Evolutionary conservation across 2,888 invertebrate genomes (phyloP), one percentile per base, ranked within the genome.

Genomic region (Atrina japonica): DNA sequence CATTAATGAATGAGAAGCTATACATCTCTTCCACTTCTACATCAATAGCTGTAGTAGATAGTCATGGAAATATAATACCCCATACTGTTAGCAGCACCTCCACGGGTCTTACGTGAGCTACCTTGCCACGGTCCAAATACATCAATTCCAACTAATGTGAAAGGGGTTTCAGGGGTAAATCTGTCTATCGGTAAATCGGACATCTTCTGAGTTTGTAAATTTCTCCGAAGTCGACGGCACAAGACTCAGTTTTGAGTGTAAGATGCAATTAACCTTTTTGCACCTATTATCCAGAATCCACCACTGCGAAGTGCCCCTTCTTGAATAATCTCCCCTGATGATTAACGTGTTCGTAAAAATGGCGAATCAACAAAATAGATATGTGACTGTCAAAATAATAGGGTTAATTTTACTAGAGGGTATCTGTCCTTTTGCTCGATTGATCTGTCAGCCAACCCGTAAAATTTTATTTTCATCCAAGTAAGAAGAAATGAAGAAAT

Each of bases 1-100:
- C 69, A 45, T 78, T 80, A 7, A 76, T 78, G 58, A 78, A 78
- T 0, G 75, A 66, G 2, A 68, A 76, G 16, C 73, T 65, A 29
- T 16, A 60, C 70, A 78, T 69, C 9, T 73, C 71, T 27, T 75
- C 76, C 1, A 80, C 50, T n/a, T 80, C 74, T 14, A 77, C 76
- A 65, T 80, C 77, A 2, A 80, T 56, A 11, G 73, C 75, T 29
- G 73, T 27, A 21, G 56, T 73, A 14, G 56, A 40, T 21, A 78
- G 45, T 47, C 80, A 80, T 7, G 73, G 69, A 43, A 80, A 78
- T 7, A 78, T 6, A 1, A 75, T 40, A 14, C 7, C 77, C 76
- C 75, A 78, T 80, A 16, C 61, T 47, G 3, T 41, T 35, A 18
- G 77, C 70, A 14, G 40, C 56, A 3, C 77, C 68, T 16, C 74